Percentiles rank a stretch among this genome's conserved stretches.
phyloP scores from a whole-genome alignment of 2,113 vertebrate genomes.

The Lepus americanus region DNA sequence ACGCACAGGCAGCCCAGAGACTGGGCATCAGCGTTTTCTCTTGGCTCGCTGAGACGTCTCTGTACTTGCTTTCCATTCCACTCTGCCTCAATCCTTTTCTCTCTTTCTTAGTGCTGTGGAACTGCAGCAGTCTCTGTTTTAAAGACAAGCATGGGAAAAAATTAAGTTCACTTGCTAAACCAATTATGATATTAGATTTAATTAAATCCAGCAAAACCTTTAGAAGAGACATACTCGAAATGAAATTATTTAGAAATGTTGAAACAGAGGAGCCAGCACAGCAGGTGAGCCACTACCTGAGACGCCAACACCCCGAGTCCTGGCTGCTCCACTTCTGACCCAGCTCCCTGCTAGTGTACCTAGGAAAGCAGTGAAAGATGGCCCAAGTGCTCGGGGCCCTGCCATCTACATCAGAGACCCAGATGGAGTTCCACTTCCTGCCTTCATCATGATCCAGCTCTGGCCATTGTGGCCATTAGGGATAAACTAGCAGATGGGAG shows the following conservation, averaged over 20 bases:
- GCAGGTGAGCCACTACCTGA: no score
- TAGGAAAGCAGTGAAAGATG: no score
- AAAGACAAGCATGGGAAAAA: constrained; percentile 34
- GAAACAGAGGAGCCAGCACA: not conserved
- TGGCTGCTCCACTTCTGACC: no score
- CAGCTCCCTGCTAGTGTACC: no score
- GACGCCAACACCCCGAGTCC: no score
- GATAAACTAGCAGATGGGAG: no score
- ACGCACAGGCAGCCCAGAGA: not conserved
- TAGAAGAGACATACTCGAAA: not conserved
- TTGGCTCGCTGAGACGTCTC: not conserved
- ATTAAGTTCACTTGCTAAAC: not conserved
- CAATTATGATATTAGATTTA: constrained; percentile 30
- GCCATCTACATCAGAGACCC: no score
- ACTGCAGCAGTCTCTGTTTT: not conserved
- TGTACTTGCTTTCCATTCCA: not conserved
- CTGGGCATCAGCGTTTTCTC: not conserved
- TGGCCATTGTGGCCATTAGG: no score
- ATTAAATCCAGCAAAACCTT: constrained; percentile 54
- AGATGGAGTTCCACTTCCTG: no score
- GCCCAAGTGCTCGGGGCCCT: no score
- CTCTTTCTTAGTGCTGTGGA: not conserved
- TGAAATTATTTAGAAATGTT: constrained; percentile 16
- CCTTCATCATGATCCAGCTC: no score
- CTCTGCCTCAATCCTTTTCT: not conserved